These are phyloP conservation scores for Rugalucina vietnamica DNA, from an alignment of 2,888 invertebrate species.

Conservation along the genomic window DNA sequence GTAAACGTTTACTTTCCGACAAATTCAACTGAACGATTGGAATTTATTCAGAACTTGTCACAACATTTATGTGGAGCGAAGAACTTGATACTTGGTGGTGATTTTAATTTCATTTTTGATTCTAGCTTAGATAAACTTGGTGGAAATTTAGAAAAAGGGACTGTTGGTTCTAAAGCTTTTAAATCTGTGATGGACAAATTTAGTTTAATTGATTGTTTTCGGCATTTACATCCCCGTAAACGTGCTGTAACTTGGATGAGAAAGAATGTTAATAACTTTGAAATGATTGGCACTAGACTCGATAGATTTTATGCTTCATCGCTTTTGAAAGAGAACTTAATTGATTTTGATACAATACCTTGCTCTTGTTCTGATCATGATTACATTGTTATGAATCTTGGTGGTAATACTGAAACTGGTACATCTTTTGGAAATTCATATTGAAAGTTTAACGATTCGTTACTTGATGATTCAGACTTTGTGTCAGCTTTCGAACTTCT, in stretches of 20 bases:
- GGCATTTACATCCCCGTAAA: too few relatives aligned
- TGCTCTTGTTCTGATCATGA: too few relatives aligned
- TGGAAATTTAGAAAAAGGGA: too few relatives aligned
- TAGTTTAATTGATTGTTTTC: slow-evolving; percentile 37
- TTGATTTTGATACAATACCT: too few relatives aligned
- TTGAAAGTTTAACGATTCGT: slow-evolving; percentile 37
- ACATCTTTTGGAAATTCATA: slow-evolving; percentile 32
- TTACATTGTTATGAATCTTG: too few relatives aligned
- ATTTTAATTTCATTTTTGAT: too few relatives aligned
- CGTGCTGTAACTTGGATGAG: too few relatives aligned
- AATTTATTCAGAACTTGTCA: slow-evolving; percentile 25
- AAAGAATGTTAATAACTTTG: too few relatives aligned
- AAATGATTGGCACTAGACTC: too few relatives aligned
- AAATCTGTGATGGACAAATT: slow-evolving; percentile 26
- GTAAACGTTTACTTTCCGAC: slow-evolving; percentile 30
- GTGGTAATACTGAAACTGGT: neutral
- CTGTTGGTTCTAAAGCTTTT: too few relatives aligned
- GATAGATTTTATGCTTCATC: too few relatives aligned
- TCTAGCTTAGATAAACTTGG: too few relatives aligned
- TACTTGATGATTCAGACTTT: slow-evolving; percentile 32
- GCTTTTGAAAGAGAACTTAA: slow-evolving; percentile 20
- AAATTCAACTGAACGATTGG: slow-evolving; percentile 20
- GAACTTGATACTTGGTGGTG: slow-evolving; percentile 34
- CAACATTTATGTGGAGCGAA: slow-evolving; percentile 22
- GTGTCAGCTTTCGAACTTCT: slow-evolving; percentile 20